Evolutionary conservation across 2,113 vertebrate genomes (phyloP), one percentile per base, ranked within the genome.

Genomic region (Xiphias gladius): DNA sequence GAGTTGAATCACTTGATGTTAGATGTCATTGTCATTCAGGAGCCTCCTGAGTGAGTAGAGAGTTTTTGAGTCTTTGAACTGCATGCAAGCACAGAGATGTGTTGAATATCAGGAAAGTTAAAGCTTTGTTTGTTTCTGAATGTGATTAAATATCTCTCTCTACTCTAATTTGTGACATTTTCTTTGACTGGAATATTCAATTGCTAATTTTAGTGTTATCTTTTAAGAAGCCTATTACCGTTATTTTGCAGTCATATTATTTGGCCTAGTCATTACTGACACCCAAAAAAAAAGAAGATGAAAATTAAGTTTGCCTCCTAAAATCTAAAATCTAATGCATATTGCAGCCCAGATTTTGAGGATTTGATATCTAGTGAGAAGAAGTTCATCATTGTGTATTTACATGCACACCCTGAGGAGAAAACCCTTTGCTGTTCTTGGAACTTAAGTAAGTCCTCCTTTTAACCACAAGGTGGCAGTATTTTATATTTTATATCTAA

Each of bases 401-500:
- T 69, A 50, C 11, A 61, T 28, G 48, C 39, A 22, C 5, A 66
- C 11, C 26, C 14, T 61, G 46, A 76, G 11, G 48, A 55, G 48
- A 19, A 55, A 70, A 13, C 7, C 16, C 1, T 5, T 13, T 52
- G 17, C 41, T 17, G 4, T 55, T 63, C 11, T 39, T 59, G n/a
- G 17, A 12, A 41, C 41, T 68, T 5, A 50, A 19, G 48, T 30
- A 24, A 58, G 3, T 24, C 2, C 22, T 16, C 11, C 39, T 3
- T 16, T 39, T 7, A 32, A 72, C 91, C 95, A 93, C 92, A 74
- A 37, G 93, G 68, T 88, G 94, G 88, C 92, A 93, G 88, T 92
- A 75, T 87, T 77, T 73, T 7, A 65, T 30, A n/a, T n/a, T n/a
- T n/a, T n/a, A 68, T 59, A 20, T 30, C 14, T 72, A 50, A 82